phyloP scores from a whole-genome alignment of 2,888 invertebrate genomes.

The Drosophila pseudotakahashii region DNA sequence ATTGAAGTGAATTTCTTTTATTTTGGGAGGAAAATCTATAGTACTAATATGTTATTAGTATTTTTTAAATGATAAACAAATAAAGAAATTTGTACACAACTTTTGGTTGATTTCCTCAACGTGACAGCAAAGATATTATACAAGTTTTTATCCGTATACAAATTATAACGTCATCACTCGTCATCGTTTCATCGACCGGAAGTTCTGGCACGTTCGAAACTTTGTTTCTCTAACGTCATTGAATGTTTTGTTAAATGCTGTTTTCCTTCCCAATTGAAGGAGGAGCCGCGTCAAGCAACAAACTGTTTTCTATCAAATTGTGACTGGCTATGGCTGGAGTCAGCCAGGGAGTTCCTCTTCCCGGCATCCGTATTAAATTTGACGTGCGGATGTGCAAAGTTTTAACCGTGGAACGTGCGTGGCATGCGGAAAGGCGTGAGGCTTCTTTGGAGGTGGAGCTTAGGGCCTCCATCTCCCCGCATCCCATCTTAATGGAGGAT shows the following conservation, averaged over 20 bases:
- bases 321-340: constrained; percentile 7
- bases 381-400: constrained; percentile 55
- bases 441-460: constrained; percentile 26
- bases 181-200: constrained; percentile 29
- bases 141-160: constrained; percentile 1
- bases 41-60: no score
- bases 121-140: constrained; percentile 3
- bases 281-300: constrained; percentile 6
- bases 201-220: constrained; percentile 42
- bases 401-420: constrained; percentile 53
- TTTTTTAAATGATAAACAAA: no score
- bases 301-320: constrained; percentile 34
- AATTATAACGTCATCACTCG: constrained; percentile 33
- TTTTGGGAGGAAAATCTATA: neutral
- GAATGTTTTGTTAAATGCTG: constrained; percentile 38
- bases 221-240: constrained; percentile 41
- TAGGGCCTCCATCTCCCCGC: neutral
- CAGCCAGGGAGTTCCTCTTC: constrained; percentile 18
- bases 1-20: neutral
- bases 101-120: no score
- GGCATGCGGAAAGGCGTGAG: constrained; percentile 39
- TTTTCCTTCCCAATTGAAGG: constrained; percentile 11
- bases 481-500: constrained; percentile 11
- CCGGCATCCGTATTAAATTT: constrained; percentile 50
- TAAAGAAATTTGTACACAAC: no score